A percentile compares a stretch with the other conserved stretches of the same genome.
Conservation (phyloP, 2,113 vertebrate species). For the Grantiella picta region DNA sequence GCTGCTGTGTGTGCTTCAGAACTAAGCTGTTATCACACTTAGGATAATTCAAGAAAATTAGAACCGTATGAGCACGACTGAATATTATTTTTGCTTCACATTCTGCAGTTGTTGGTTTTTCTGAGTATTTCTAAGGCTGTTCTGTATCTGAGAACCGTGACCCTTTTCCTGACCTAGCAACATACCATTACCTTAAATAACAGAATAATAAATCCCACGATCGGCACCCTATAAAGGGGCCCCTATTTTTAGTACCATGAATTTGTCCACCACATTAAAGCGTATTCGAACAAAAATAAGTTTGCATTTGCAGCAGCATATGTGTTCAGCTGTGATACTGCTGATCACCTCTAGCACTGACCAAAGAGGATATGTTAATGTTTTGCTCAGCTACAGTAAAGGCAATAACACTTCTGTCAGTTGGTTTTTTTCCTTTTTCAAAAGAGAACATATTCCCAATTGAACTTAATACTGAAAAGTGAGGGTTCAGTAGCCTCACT, state of each 20-base stretch:
- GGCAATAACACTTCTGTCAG: not conserved
- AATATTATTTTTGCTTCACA: conserved; percentile 4
- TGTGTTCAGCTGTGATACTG: not conserved
- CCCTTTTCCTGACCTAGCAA: not conserved
- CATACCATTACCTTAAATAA: not conserved
- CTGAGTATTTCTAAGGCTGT: not conserved
- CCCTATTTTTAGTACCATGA: not conserved
- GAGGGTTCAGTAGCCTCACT: not conserved
- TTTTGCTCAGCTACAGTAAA: not conserved
- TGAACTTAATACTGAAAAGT: not conserved
- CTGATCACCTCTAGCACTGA: not conserved
- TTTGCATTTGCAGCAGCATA: not conserved
- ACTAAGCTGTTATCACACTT: not conserved
- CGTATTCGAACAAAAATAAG: not conserved
- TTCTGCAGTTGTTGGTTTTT: not conserved
- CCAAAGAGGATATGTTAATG: not conserved
- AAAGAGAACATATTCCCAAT: not conserved
- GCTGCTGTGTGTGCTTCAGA: not conserved
- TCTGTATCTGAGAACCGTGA: not conserved
- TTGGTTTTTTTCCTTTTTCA: not conserved
- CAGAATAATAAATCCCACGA: conserved; percentile 28
- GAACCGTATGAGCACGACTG: not conserved
- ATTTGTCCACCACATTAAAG: not conserved
- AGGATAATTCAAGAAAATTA: conserved; percentile 24
- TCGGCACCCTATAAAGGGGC: not conserved